Conservation (phyloP, 2,888 invertebrate species). For the Criorhina ranunculi region DNA sequence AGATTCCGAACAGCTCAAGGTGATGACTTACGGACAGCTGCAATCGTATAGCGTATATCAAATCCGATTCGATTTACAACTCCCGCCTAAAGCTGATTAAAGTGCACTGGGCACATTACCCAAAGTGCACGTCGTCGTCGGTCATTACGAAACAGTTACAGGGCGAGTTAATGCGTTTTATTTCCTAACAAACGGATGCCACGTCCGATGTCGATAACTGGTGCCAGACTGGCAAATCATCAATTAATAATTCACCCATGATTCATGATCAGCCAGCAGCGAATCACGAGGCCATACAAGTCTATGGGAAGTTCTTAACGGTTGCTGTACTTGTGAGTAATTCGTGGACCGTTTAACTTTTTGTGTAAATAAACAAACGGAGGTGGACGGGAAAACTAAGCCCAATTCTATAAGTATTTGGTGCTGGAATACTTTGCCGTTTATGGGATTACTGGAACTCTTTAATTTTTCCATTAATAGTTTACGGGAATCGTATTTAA, state of each 20-base stretch:
- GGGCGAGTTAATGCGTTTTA: slow-evolving; percentile 47
- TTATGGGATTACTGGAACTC: slow-evolving; percentile 2
- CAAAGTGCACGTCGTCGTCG: slow-evolving; percentile 8
- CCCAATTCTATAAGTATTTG: slow-evolving; percentile 10
- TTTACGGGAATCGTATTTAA: slow-evolving; percentile 15
- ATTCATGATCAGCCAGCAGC: slow-evolving; percentile 21
- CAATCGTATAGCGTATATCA: not conserved
- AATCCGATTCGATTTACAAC: slow-evolving; percentile 42
- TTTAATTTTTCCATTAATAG: not conserved
- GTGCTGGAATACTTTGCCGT: not conserved
- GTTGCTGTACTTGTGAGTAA: slow-evolving; percentile 1
- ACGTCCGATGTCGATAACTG: slow-evolving; percentile 24
- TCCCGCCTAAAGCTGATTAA: slow-evolving; percentile 30
- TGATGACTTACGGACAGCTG: slow-evolving; percentile 20
- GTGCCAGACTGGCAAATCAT: slow-evolving; percentile 20
- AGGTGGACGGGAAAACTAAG: not conserved
- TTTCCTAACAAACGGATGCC: slow-evolving; percentile 37
- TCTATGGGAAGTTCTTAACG: not conserved
- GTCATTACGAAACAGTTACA: slow-evolving; percentile 34
- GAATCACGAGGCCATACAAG: not conserved
- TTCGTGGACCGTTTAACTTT: slow-evolving; percentile 29
- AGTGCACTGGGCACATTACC: slow-evolving; percentile 25
- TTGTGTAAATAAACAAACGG: slow-evolving; percentile 9
- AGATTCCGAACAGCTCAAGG: slow-evolving; percentile 16
- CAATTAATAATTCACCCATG: slow-evolving; percentile 45